Conservation (phyloP, 2,888 invertebrate genomes). For the Blera fallax region DNA sequence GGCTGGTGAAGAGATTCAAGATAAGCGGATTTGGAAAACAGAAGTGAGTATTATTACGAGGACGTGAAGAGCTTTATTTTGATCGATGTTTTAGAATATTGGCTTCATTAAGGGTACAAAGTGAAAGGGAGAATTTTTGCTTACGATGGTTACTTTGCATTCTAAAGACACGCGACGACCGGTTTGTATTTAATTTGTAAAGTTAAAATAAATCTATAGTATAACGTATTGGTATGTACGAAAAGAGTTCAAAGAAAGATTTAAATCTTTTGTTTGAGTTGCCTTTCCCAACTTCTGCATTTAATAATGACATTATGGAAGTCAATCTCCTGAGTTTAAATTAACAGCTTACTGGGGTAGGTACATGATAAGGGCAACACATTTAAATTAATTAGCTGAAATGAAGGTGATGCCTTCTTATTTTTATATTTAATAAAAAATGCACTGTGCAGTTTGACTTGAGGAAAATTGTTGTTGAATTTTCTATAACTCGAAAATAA, state of each 20-base stretch:
- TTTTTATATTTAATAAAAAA: too few relatives aligned
- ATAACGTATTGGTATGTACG: neutral
- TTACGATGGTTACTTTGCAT: neutral
- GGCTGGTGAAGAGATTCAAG: neutral
- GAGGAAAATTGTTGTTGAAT: too few relatives aligned
- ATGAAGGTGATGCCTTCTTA: too few relatives aligned
- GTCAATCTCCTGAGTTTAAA: too few relatives aligned
- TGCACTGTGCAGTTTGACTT: too few relatives aligned
- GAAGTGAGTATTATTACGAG: conserved; percentile 48
- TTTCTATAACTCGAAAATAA: too few relatives aligned
- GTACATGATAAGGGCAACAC: too few relatives aligned
- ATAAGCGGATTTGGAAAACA: conserved; percentile 56
- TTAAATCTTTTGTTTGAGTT: neutral
- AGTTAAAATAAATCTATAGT: too few relatives aligned
- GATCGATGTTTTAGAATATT: conserved; percentile 55
- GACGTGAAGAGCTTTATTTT: conserved; percentile 65
- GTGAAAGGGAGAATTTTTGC: conserved; percentile 19
- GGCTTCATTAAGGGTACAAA: conserved; percentile 39
- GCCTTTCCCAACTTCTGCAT: too few relatives aligned
- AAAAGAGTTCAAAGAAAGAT: neutral
- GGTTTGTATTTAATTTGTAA: neutral
- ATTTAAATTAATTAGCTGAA: too few relatives aligned
- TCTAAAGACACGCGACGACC: neutral
- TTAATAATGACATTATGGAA: too few relatives aligned
- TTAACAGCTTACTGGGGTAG: too few relatives aligned